phyloP scores from a whole-genome alignment of 2,888 invertebrate species.

The Hemicrepidius hirtus region DNA sequence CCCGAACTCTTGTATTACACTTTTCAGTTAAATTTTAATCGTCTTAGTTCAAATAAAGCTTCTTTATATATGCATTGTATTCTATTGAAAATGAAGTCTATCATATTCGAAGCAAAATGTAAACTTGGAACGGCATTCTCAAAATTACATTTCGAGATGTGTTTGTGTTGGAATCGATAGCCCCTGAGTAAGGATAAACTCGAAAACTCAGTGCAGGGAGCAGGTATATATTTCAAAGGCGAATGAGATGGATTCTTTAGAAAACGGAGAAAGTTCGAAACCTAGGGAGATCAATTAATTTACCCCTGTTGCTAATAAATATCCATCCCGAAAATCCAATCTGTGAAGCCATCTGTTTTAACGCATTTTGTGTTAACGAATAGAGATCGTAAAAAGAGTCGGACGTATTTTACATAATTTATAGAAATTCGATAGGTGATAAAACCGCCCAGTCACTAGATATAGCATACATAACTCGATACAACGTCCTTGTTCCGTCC shows the following conservation, averaged over 20 bases:
- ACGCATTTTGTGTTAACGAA: constrained; percentile 36
- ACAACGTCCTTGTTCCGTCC: not conserved
- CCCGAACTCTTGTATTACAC: not conserved
- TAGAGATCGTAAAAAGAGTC: constrained; percentile 19
- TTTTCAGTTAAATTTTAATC: constrained; percentile 11
- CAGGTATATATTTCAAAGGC: constrained; percentile 42
- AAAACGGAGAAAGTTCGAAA: constrained; percentile 45
- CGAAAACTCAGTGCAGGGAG: constrained; percentile 36
- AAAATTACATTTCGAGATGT: constrained; percentile 38
- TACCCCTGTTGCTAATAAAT: constrained; percentile 44
- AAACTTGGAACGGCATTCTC: constrained; percentile 19
- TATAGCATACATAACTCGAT: constrained; percentile 15
- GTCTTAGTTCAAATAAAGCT: constrained; percentile 27
- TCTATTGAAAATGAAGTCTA: constrained; percentile 21
- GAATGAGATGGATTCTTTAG: constrained; percentile 45
- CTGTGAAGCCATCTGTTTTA: constrained; percentile 34
- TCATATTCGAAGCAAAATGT: constrained; percentile 24
- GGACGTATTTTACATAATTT: constrained; percentile 36
- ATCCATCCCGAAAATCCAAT: constrained; percentile 48
- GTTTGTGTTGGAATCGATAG: constrained; percentile 37
- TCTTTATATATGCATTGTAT: constrained; percentile 29
- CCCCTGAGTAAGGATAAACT: constrained; percentile 37
- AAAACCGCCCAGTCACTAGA: not conserved
- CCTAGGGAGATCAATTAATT: constrained; percentile 49
- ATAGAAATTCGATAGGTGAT: constrained; percentile 29